Evolutionary conservation across 2,888 invertebrate genomes (phyloP).

Genomic region (Teinopalpus imperialis): DNA sequence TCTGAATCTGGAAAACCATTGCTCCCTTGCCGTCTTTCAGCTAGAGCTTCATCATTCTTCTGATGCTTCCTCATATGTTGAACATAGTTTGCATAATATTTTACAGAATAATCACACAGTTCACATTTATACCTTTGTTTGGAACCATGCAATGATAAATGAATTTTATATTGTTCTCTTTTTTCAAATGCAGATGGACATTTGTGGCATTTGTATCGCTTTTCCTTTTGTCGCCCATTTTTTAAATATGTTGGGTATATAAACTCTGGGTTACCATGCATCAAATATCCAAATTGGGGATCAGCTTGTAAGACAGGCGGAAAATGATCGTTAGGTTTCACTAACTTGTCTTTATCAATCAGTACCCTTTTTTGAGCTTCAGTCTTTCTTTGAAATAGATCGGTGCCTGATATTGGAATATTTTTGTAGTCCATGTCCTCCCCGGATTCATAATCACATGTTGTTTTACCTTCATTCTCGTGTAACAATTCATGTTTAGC

Average conservation of each 20-base stretch:
- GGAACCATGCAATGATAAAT: constrained; percentile 91
- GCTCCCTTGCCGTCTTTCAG: constrained; percentile 73
- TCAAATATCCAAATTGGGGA: constrained; percentile 85
- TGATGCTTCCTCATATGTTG: constrained; percentile 92
- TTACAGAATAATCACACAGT: constrained; percentile 93
- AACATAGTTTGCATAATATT: constrained; percentile 91
- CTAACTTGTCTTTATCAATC: constrained; percentile 73
- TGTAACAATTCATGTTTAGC: constrained; percentile 84
- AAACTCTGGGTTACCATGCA: constrained; percentile 89
- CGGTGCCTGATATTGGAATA: constrained; percentile 84
- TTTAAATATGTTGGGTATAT: constrained; percentile 88
- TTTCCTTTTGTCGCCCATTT: constrained; percentile 88
- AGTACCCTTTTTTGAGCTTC: constrained; percentile 80
- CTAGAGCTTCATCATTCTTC: constrained; percentile 85
- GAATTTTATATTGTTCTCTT: constrained; percentile 91
- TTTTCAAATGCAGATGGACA: constrained; percentile 95
- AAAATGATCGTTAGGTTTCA: constrained; percentile 78
- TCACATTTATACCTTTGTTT: constrained; percentile 92
- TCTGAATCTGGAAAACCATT: constrained; percentile 49
- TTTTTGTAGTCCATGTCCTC: constrained; percentile 75
- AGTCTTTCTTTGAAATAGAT: constrained; percentile 84
- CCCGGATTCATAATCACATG: constrained; percentile 73
- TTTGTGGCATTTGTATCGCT: constrained; percentile 91
- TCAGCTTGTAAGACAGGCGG: constrained; percentile 81
- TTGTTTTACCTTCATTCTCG: constrained; percentile 58